Percentiles rank a stretch among this genome's conserved stretches.
Evolutionary conservation across 2,113 vertebrate genomes (phyloP).

Genomic region (Blennius ocellaris): DNA sequence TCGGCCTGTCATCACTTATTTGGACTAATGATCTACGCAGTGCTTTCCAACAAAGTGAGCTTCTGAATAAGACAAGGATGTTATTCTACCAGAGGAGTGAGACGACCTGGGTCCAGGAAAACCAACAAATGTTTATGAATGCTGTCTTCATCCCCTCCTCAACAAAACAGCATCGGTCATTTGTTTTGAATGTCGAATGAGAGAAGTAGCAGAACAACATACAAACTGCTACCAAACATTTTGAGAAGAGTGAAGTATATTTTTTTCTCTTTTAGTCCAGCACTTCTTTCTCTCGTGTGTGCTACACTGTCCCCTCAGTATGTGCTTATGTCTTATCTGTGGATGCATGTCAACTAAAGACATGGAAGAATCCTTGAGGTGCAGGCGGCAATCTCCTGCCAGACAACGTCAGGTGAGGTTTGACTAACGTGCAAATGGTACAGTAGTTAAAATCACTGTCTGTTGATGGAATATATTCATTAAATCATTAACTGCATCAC

Average conservation of each 20-base stretch:
- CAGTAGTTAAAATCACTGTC: too few relatives aligned
- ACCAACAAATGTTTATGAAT: constrained; percentile 14
- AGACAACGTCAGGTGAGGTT: too few relatives aligned
- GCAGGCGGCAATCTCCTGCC: too few relatives aligned
- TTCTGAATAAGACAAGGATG: constrained; percentile 14
- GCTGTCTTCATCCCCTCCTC: constrained; percentile 1
- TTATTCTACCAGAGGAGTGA: constrained; percentile 24
- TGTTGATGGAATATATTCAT: too few relatives aligned
- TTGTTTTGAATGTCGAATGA: background rate
- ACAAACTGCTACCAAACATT: too few relatives aligned
- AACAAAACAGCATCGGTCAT: constrained; percentile 12
- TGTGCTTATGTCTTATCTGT: too few relatives aligned
- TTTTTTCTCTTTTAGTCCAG: background rate
- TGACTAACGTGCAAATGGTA: too few relatives aligned
- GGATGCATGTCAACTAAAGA: too few relatives aligned
- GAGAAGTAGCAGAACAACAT: background rate
- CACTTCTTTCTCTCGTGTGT: background rate
- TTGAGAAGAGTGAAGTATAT: background rate
- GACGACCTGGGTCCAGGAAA: constrained; percentile 14
- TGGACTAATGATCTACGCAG: constrained; percentile 13
- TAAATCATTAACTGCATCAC: too few relatives aligned
- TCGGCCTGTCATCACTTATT: constrained; percentile 60
- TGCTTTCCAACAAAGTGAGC: constrained; percentile 15
- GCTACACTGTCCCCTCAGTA: too few relatives aligned
- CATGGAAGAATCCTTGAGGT: too few relatives aligned